A percentile compares a stretch with the other conserved stretches of the same genome.
Evolutionary conservation across 2,888 invertebrate species (phyloP).

Genomic region (Hydraecia micacea): DNA sequence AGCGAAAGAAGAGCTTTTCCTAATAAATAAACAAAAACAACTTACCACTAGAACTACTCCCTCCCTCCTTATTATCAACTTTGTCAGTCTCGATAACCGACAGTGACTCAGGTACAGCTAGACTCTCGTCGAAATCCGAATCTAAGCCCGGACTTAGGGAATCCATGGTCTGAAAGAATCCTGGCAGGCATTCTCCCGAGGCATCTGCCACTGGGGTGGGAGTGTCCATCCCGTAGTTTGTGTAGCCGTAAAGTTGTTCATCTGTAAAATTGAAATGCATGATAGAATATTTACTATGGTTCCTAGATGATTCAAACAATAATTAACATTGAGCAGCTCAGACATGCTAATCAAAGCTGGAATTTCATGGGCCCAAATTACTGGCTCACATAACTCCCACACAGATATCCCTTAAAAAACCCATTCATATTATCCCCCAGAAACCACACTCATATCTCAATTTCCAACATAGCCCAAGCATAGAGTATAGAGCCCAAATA

Average conservation of each 20-base stretch:
- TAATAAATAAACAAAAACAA: constrained; percentile 18
- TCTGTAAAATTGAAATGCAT: constrained; percentile 71
- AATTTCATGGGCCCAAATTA: background rate
- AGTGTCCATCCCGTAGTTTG: constrained; percentile 87
- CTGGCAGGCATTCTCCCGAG: constrained; percentile 85
- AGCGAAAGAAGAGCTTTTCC: background rate
- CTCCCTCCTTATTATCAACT: constrained; percentile 76
- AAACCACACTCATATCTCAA: background rate
- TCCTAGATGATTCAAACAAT: background rate
- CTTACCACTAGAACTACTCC: constrained; percentile 76
- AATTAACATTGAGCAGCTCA: background rate
- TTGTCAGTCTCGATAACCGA: constrained; percentile 91
- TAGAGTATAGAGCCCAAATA: background rate
- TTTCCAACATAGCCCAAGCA: background rate
- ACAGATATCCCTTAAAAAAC: background rate
- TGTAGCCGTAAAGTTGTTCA: constrained; percentile 87
- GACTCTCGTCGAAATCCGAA: constrained; percentile 95
- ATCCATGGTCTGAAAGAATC: constrained; percentile 88
- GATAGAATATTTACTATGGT: background rate
- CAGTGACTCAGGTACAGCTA: constrained; percentile 94
- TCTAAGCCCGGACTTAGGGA: constrained; percentile 90
- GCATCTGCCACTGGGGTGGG: constrained; percentile 79
- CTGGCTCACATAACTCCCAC: background rate
- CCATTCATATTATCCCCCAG: background rate
- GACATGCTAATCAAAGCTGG: background rate